Evolutionary conservation across 2,113 vertebrate genomes (phyloP).

Genomic region (Azemiops feae): DNA sequence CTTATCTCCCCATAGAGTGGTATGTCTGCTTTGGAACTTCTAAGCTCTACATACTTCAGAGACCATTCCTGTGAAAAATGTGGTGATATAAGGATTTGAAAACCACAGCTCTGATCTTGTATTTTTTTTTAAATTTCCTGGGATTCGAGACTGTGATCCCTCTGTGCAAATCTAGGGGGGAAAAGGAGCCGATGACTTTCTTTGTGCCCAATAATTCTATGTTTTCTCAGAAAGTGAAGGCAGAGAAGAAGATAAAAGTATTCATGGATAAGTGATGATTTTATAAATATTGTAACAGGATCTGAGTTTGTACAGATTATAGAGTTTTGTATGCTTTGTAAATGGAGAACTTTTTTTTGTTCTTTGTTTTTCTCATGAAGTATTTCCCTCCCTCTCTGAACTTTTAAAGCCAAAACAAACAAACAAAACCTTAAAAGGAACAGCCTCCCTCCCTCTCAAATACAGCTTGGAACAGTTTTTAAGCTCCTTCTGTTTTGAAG

Average conservation of each 20-base stretch:
- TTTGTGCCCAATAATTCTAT: neutral
- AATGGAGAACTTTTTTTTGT: neutral
- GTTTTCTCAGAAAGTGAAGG: neutral
- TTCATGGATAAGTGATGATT: neutral
- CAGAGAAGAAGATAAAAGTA: neutral
- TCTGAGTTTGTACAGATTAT: constrained; percentile 23
- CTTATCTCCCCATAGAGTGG: neutral
- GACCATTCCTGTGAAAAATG: neutral
- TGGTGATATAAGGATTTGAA: neutral
- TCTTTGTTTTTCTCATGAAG: neutral
- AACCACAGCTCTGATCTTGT: neutral
- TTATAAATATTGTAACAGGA: constrained; percentile 52
- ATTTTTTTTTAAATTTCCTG: neutral
- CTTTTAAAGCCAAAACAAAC: neutral
- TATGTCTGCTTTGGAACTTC: too few relatives aligned
- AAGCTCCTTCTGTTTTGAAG: neutral
- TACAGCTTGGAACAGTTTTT: neutral
- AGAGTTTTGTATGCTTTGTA: neutral
- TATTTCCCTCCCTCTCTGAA: neutral
- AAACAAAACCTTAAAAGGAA: neutral
- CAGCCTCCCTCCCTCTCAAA: neutral
- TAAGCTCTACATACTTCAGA: neutral
- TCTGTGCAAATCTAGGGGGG: neutral
- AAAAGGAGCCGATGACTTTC: neutral
- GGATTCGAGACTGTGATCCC: neutral